A percentile compares a stretch with the other conserved stretches of the same genome.
Conservation (phyloP, 2,797 vertebrate genomes). For the Molothrus aeneus region DNA sequence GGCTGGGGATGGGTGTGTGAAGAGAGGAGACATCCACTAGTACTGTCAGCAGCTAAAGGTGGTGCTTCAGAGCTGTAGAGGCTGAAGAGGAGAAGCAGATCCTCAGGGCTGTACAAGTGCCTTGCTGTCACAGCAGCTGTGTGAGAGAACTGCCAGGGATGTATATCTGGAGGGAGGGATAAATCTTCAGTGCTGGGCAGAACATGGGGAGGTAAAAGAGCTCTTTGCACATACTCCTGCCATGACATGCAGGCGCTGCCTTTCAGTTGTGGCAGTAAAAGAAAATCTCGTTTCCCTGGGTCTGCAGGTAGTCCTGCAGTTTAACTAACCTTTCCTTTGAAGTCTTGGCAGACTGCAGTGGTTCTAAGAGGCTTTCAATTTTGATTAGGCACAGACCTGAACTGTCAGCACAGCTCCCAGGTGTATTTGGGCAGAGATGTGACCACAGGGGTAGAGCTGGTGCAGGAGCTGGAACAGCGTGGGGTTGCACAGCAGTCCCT, state of each 20-base stretch:
- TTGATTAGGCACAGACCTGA: constrained; percentile 24
- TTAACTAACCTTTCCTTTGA: constrained; percentile 43
- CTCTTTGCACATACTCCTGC: neutral
- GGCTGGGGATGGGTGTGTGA: neutral
- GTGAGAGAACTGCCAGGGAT: neutral
- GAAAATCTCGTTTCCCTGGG: neutral
- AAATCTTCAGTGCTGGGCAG: neutral
- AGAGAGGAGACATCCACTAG: neutral
- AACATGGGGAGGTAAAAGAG: neutral
- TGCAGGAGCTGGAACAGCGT: accelerated
- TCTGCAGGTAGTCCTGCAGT: neutral
- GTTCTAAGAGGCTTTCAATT: constrained; percentile 28
- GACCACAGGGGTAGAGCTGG: neutral
- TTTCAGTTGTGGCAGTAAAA: neutral
- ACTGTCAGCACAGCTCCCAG: neutral
- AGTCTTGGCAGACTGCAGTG: neutral
- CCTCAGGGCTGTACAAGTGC: neutral
- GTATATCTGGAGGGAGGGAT: neutral
- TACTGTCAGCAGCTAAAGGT: neutral
- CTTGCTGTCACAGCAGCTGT: neutral
- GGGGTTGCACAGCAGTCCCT: neutral
- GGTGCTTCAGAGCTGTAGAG: neutral
- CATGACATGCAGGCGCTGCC: accelerated
- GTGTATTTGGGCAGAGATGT: neutral
- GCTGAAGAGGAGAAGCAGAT: neutral